Evolutionary conservation across 37 sponge, comb jelly and placozoan species (phyloP).

Genomic region (Haliclona indistincta): DNA sequence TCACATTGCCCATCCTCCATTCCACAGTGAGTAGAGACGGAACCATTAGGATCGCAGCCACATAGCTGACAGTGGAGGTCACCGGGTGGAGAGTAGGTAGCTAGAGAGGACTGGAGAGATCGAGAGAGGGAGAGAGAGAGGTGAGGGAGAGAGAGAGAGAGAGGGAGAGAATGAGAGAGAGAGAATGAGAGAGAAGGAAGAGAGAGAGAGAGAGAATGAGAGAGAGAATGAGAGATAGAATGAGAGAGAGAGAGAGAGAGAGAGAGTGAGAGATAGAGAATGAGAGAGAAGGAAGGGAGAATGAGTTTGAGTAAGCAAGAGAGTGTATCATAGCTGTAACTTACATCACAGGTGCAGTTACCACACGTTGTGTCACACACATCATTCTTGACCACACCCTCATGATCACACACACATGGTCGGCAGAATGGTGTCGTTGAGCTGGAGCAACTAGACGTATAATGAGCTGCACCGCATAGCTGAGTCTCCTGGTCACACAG

Average conservation of each 20-base stretch:
- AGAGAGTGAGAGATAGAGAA: no score
- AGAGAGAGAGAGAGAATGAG: neutral
- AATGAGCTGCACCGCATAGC: no score
- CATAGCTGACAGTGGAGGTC: constrained; percentile 43
- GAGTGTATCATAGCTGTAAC: neutral
- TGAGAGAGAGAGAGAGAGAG: neutral
- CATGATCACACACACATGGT: constrained; percentile 43
- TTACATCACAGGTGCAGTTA: constrained; percentile 27
- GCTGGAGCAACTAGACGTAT: constrained; percentile 2
- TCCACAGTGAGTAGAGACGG: constrained; percentile 19
- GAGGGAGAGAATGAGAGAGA: neutral
- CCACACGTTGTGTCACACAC: constrained; percentile 31
- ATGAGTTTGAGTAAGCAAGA: neutral
- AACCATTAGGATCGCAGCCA: constrained; percentile 35
- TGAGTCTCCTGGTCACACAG: no score
- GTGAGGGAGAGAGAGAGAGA: neutral
- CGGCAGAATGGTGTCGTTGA: neutral
- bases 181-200: neutral
- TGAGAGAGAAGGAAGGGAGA: neutral
- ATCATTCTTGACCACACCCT: constrained; percentile 11
- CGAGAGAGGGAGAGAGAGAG: neutral
- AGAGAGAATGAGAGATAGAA: neutral
- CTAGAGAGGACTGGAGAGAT: neutral
- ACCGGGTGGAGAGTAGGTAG: constrained; percentile 9
- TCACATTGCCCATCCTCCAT: constrained; percentile 30